Conservation (phyloP, 2,797 vertebrate genomes). For the Chloroceryle inda region DNA sequence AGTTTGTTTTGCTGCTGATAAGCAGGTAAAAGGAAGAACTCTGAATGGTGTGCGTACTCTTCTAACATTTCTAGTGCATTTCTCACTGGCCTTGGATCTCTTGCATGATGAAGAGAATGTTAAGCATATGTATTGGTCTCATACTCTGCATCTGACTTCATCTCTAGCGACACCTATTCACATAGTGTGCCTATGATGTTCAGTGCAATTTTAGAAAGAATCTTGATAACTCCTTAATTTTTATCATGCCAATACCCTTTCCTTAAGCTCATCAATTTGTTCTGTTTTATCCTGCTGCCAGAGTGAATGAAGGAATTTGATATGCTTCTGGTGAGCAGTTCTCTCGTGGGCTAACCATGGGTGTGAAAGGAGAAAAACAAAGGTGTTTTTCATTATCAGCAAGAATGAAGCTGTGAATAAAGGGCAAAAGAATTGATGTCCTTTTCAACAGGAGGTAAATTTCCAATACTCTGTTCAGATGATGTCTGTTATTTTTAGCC, state of each 20-base stretch:
- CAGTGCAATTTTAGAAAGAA: not conserved
- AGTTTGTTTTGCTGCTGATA: slow-evolving; percentile 58
- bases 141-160: not conserved
- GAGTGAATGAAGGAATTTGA: not conserved
- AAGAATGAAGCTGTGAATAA: not conserved
- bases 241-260: not conserved
- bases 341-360: not conserved
- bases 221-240: not conserved
- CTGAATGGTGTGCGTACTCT: not conserved
- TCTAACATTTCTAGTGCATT: slow-evolving; percentile 55
- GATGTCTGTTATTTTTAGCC: not conserved
- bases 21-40: slow-evolving; percentile 54
- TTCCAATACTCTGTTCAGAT: not conserved
- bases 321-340: not conserved
- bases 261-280: not conserved
- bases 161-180: not conserved
- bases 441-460: not conserved
- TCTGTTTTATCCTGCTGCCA: not conserved
- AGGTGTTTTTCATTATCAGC: not conserved
- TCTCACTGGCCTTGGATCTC: slow-evolving; percentile 2
- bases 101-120: not conserved
- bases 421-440: not conserved
- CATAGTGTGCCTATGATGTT: not conserved
- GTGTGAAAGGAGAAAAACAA: not conserved
- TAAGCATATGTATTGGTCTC: not conserved